These are phyloP conservation scores for Rhagonycha lutea DNA, from an alignment of 2,888 invertebrate genomes.

Conservation along the genomic window DNA sequence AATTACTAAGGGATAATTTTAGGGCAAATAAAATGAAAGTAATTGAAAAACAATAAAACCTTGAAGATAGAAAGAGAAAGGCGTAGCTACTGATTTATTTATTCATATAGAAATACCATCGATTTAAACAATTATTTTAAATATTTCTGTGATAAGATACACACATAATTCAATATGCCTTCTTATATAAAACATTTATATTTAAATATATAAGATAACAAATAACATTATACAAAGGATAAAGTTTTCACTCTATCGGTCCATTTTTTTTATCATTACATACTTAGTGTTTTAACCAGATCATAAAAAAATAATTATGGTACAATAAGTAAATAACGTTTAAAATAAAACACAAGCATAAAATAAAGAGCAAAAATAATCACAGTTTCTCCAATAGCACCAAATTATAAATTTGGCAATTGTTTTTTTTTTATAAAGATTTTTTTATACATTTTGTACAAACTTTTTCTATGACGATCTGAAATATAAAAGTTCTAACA, in stretches of 20 bases:
- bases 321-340: conserved; percentile 29
- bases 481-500: conserved; percentile 22
- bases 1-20: too few species aligned
- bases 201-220: conserved; percentile 22
- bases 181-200: conserved; percentile 28
- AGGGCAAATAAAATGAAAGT: too few species aligned
- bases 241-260: background rate
- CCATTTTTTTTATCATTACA: background rate
- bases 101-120: conserved; percentile 11
- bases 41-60: too few species aligned
- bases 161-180: conserved; percentile 13
- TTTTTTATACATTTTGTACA: conserved; percentile 35
- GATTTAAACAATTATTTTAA: conserved; percentile 18
- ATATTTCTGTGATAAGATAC: conserved; percentile 17
- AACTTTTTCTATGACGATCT: conserved; percentile 7
- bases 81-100: background rate
- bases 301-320: conserved; percentile 35
- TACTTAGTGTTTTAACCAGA: conserved; percentile 15
- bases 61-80: background rate
- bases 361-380: conserved; percentile 44
- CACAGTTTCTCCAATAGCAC: conserved; percentile 56
- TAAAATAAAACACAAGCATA: conserved; percentile 28
- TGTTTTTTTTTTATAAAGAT: conserved; percentile 31
- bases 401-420: conserved; percentile 55
- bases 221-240: conserved; percentile 12